Evolutionary conservation across 1,140 invertebrate genomes (phyloP), one percentile per base, ranked within the genome.

Genomic region (Mactra quadrangularis): DNA sequence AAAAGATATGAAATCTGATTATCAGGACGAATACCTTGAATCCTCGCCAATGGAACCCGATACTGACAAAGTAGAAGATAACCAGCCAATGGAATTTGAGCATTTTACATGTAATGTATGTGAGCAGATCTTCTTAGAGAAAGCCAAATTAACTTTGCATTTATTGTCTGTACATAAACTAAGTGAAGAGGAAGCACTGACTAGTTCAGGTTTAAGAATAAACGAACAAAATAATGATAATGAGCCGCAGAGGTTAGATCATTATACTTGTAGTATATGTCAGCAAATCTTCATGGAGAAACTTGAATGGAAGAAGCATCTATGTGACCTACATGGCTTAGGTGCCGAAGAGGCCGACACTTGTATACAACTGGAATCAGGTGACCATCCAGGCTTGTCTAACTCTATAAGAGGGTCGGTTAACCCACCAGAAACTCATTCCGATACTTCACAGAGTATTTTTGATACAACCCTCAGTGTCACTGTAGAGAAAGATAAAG

Each of bases 381-480:
- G 27, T 38, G 57, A 60, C 4, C 64, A 68, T 50, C 22, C 19
- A 6, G 17, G n/a, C 0, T 19, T 64, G n/a, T 22, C 35, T 41
- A n/a, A 64, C n/a, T n/a, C 60, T 25, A 64, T 3, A 38, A 62
- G 33, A 35, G 9, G 17, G 6, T 1, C 25, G 7, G 29, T 0
- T 13, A 50, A 13, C 19, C 3, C 25, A 1, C 6, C 17, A 11
- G 29, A 25, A 27, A 2, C 17, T 29, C 47, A 31, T 31, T 15
- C 45, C 31, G 41, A 68, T 6, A 60, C 27, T 17, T 29, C 25
- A 11, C 52, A 75, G 29, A 70, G 22, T 25, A 19, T 81, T 9
- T 68, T 81, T 57, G 77, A 81, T 38, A 81, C 62, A 60, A 35
- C 77, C 35, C 50, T 81, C 6, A 81, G 53, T 71, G 77, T 81